Evolutionary conservation across 2,797 vertebrate species (phyloP).

Genomic region (Cryptoblepharus egeriae): DNA sequence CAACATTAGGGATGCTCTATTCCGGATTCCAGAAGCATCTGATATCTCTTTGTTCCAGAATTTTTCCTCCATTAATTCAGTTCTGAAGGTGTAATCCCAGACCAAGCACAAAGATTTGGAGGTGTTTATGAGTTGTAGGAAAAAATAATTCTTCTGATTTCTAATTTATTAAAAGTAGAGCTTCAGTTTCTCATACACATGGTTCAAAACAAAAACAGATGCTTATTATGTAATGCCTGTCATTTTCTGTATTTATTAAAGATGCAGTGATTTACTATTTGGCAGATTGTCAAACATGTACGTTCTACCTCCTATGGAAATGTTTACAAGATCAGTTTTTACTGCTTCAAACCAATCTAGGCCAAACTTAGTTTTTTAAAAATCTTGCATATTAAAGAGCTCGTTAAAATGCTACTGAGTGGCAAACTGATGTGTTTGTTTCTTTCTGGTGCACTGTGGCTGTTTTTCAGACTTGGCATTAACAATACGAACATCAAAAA

Average conservation of each 20-base stretch:
- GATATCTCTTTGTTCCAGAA: background rate
- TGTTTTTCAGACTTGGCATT: background rate
- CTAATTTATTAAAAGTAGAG: constrained; percentile 77
- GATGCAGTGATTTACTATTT: constrained; percentile 79
- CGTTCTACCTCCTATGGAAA: constrained; percentile 83
- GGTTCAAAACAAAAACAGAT: constrained; percentile 55
- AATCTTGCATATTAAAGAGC: constrained; percentile 62
- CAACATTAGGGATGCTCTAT: background rate
- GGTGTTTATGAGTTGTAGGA: constrained; percentile 59
- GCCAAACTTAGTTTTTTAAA: constrained; percentile 67
- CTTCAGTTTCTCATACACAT: constrained; percentile 53
- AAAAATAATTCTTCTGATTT: constrained; percentile 66
- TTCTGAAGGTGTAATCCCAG: constrained; percentile 51
- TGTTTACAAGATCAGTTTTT: constrained; percentile 82
- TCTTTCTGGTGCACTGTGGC: background rate
- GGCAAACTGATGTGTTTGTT: constrained; percentile 43
- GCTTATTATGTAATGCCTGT: constrained; percentile 73
- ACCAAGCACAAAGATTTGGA: constrained; percentile 51
- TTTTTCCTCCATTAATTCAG: background rate
- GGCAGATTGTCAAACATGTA: constrained; percentile 75
- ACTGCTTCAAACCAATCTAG: constrained; percentile 65
- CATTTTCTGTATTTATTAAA: constrained; percentile 80
- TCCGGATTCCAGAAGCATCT: background rate
- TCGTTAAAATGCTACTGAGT: constrained; percentile 58
- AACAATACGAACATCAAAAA: too few relatives aligned